phyloP scores from a whole-genome alignment of 2,888 invertebrate species.

The Temnothorax rugatulus region DNA sequence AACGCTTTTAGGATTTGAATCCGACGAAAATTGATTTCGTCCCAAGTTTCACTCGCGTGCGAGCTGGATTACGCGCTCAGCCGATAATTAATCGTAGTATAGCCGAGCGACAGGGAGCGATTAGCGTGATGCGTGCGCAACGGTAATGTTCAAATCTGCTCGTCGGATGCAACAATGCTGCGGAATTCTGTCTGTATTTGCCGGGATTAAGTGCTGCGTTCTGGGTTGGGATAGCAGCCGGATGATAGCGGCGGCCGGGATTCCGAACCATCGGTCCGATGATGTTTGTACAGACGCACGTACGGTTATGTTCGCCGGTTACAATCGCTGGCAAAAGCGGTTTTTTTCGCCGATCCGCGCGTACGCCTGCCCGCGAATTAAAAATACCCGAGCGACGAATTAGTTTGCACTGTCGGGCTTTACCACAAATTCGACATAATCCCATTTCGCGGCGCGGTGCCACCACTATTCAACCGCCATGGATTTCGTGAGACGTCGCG shows the following conservation, averaged over 20 bases:
- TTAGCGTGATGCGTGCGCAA: constrained; percentile 74
- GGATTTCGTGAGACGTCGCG: constrained; percentile 37
- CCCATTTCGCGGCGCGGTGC: constrained; percentile 17
- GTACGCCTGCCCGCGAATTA: constrained; percentile 18
- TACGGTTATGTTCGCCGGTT: constrained; percentile 55
- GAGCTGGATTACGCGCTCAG: constrained; percentile 77
- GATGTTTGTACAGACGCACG: constrained; percentile 70
- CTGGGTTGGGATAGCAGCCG: constrained; percentile 68
- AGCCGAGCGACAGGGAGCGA: constrained; percentile 77
- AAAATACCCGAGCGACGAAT: constrained; percentile 29
- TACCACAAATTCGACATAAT: constrained; percentile 34
- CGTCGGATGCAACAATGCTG: constrained; percentile 80
- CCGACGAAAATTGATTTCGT: constrained; percentile 46
- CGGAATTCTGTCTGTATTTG: constrained; percentile 78
- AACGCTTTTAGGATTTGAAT: constrained; percentile 34
- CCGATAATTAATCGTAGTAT: constrained; percentile 80
- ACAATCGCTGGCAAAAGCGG: constrained; percentile 16
- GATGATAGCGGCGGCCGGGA: constrained; percentile 67
- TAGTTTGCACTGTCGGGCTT: constrained; percentile 13
- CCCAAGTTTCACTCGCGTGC: constrained; percentile 33
- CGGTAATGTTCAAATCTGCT: constrained; percentile 76
- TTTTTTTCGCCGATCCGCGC: constrained; percentile 3
- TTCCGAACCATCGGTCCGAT: constrained; percentile 75
- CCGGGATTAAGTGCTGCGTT: constrained; percentile 74
- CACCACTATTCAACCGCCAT: neutral